Evolutionary conservation across 1,140 invertebrate genomes (phyloP).

Genomic region (Bombus picipes): DNA sequence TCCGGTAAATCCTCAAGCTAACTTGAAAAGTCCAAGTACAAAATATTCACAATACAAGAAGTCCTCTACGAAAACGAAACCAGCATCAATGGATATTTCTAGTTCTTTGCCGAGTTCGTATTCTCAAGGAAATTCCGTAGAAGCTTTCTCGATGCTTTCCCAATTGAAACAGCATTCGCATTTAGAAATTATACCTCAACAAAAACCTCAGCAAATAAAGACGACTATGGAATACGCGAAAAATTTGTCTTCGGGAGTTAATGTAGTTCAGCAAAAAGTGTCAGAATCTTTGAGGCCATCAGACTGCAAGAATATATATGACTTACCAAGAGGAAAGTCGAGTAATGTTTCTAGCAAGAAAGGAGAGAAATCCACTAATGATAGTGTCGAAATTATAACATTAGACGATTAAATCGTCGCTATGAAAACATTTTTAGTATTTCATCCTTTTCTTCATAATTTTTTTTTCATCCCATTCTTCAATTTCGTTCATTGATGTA

Average conservation of each 20-base stretch:
- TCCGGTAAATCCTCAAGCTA: constrained; percentile 48
- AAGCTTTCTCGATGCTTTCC: constrained; percentile 76
- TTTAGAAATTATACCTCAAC: constrained; percentile 83
- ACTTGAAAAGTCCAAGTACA: constrained; percentile 22
- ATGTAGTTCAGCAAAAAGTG: constrained; percentile 66
- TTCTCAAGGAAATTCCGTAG: constrained; percentile 51
- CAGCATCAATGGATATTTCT: constrained; percentile 47
- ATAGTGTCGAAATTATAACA: constrained; percentile 80
- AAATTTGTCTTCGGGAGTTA: constrained; percentile 62
- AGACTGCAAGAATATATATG: constrained; percentile 69
- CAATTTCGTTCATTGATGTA: not conserved
- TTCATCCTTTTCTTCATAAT: not conserved
- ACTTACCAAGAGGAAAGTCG: constrained; percentile 69
- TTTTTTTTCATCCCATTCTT: not conserved
- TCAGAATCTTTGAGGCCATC: constrained; percentile 56
- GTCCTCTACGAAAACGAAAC: constrained; percentile 55
- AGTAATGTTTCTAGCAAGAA: constrained; percentile 33
- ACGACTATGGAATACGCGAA: constrained; percentile 68
- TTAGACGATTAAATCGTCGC: constrained; percentile 76
- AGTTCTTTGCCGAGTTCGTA: constrained; percentile 40
- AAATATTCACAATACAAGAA: constrained; percentile 65
- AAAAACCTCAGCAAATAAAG: constrained; percentile 59
- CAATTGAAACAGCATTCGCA: constrained; percentile 87
- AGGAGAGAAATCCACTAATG: constrained; percentile 68
- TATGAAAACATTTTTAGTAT: not conserved